Evolutionary conservation across 2,113 vertebrate genomes (phyloP), one percentile per base, ranked within the genome.

Genomic region (Spilogale gracilis): DNA sequence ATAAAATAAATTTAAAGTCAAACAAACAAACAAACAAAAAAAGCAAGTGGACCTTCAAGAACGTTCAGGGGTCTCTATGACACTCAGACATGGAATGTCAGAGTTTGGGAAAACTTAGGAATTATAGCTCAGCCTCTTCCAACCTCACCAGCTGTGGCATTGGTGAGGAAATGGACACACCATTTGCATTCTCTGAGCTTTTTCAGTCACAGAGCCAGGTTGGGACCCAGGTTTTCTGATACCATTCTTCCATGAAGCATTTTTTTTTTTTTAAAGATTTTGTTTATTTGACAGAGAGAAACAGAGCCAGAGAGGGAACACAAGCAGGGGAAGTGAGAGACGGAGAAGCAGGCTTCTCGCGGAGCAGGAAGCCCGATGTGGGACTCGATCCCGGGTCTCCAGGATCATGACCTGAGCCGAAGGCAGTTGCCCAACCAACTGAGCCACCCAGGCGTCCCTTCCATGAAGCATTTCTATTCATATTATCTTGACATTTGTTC

Each of bases 41-140:
- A 96, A 94, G 7, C 23, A 86, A 71, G 16, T 58, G 50, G 58
- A 78, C 18, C 25, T 63, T 43, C 89, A 91, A 54, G 58, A 30
- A 48, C 7, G 91, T 61, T 60, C 48, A 82, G 5, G 32, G 2
- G 5, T 65, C 38, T 60, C 43, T n/a, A 5, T 12, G 61, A 91
- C 25, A 76, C 13, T 78, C 74, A 82, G 60, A 67, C 3, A 54
- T 20, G 71, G 61, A 52, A 85, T 90, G 25, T 54, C 52, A 89
- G 52, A 90, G 84, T 80, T 95, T 89, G 9, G 45, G 93, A 79
- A n/a, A 79, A 61, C 21, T 78, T 73, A 58, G 27, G 63, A 87
- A 88, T 54, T 25, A n/a, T 32, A 11, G 58, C 54, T 21, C 12
- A 52, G 45, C 23, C 71, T 13, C 61, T 86, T 6, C 38, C 63